Conservation (phyloP, 2,797 vertebrate species). For the Crenuchus spilurus region DNA sequence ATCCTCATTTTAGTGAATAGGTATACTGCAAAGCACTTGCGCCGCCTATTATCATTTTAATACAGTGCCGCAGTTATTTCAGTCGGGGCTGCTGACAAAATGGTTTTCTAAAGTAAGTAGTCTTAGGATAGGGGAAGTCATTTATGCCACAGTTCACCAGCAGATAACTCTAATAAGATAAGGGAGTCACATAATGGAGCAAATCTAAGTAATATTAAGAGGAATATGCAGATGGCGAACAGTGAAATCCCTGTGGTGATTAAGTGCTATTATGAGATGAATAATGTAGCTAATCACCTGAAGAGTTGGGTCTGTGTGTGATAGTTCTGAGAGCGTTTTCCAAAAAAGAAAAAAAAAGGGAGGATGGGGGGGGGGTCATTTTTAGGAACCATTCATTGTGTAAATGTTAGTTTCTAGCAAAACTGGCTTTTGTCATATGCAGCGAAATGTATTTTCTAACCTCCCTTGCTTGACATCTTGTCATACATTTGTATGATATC, state of each 20-base stretch:
- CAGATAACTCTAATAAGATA: slow-evolving; percentile 74
- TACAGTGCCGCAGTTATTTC: slow-evolving; percentile 68
- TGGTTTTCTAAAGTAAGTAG: slow-evolving; percentile 69
- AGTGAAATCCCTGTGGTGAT: slow-evolving; percentile 50
- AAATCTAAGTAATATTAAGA: slow-evolving; percentile 66
- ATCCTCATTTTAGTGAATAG: slow-evolving; percentile 66
- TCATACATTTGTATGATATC: slow-evolving; percentile 7
- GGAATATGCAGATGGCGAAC: slow-evolving; percentile 60
- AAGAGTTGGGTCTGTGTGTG: slow-evolving; percentile 54
- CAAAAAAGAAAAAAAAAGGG: background rate
- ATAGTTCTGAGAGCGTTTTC: slow-evolving; percentile 32
- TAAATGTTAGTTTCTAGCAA: slow-evolving; percentile 1
- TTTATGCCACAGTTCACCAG: slow-evolving; percentile 69
- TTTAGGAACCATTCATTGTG: background rate
- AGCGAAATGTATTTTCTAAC: slow-evolving; percentile 3
- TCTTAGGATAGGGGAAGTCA: slow-evolving; percentile 64
- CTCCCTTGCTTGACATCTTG: slow-evolving; percentile 3
- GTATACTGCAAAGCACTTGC: slow-evolving; percentile 66
- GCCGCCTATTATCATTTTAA: slow-evolving; percentile 74
- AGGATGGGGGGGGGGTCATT: background rate
- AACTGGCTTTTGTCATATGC: background rate
- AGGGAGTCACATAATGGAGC: slow-evolving; percentile 60
- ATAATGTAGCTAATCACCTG: slow-evolving; percentile 64
- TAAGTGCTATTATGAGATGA: slow-evolving; percentile 57
- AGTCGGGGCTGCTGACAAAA: slow-evolving; percentile 74